Conservation (phyloP, 2,797 vertebrate genomes). For the Diglossa cyanea region DNA sequence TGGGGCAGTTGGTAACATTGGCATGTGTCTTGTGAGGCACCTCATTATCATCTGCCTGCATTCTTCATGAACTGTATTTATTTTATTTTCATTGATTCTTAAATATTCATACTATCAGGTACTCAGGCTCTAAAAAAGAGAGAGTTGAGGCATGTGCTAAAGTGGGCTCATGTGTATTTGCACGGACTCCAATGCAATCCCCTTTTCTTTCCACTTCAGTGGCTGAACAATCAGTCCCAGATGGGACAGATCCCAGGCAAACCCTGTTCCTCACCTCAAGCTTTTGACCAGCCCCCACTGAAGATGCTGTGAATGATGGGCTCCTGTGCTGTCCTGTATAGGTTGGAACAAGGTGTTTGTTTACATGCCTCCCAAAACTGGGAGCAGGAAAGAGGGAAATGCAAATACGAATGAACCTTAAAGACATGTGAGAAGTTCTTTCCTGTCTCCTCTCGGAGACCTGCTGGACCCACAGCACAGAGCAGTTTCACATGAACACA, state of each 20-base stretch:
- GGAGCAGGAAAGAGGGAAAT: background rate
- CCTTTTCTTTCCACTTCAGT: background rate
- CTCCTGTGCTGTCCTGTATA: background rate
- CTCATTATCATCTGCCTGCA: background rate
- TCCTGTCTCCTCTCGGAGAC: background rate
- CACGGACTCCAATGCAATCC: background rate
- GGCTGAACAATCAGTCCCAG: background rate
- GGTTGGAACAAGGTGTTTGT: background rate
- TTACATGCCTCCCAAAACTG: background rate
- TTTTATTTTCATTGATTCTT: background rate
- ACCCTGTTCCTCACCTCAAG: background rate
- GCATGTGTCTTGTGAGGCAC: background rate
- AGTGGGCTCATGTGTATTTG: background rate
- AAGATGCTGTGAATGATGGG: background rate
- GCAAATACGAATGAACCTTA: background rate
- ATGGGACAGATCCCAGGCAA: background rate
- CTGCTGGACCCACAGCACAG: background rate
- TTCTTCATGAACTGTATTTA: background rate
- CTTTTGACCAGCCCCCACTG: background rate
- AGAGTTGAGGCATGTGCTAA: fast-evolving
- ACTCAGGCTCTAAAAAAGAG: background rate
- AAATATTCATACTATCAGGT: background rate
- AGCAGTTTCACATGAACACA: background rate
- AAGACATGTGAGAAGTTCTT: background rate
- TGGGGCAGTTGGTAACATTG: background rate